Percentiles rank a stretch among this genome's conserved stretches.
Conservation (phyloP, 2,888 invertebrate genomes). For the Pocota personata region DNA sequence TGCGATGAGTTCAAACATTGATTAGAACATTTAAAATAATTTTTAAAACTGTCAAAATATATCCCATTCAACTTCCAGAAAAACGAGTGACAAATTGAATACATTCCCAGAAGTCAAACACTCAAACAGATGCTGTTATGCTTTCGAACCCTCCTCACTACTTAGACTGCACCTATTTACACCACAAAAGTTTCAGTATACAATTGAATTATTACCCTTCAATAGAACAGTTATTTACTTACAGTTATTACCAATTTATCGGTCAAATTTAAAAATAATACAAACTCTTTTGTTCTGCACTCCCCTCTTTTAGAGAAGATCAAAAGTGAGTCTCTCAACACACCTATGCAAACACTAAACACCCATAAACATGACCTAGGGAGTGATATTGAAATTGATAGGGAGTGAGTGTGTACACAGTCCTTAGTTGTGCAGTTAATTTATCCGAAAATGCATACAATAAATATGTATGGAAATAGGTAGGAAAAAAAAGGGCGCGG, state of each 20-base stretch:
- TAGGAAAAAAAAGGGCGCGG: conserved; percentile 49
- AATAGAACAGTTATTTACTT: conserved; percentile 38
- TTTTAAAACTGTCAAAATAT: no score
- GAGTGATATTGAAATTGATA: conserved; percentile 66
- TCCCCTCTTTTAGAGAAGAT: conserved; percentile 16
- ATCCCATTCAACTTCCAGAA: no score
- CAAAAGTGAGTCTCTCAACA: conserved; percentile 22
- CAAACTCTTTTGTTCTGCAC: conserved; percentile 40
- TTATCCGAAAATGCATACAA: conserved; percentile 41
- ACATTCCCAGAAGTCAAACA: conserved; percentile 7
- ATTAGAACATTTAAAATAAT: no score
- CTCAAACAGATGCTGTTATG: conserved; percentile 13
- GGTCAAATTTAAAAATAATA: conserved; percentile 53
- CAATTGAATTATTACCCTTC: conserved; percentile 57
- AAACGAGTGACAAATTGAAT: conserved; percentile 7
- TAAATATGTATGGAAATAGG: conserved; percentile 1
- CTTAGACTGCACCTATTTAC: conserved; percentile 9
- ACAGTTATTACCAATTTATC: conserved; percentile 38
- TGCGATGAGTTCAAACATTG: no score
- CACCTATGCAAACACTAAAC: conserved; percentile 63
- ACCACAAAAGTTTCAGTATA: conserved; percentile 10
- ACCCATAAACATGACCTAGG: conserved; percentile 43
- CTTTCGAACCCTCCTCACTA: background rate
- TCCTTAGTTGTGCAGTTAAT: conserved; percentile 53
- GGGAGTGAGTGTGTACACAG: conserved; percentile 1